Conservation (phyloP, 2,888 invertebrate genomes). For the Nomada hirtipes region DNA sequence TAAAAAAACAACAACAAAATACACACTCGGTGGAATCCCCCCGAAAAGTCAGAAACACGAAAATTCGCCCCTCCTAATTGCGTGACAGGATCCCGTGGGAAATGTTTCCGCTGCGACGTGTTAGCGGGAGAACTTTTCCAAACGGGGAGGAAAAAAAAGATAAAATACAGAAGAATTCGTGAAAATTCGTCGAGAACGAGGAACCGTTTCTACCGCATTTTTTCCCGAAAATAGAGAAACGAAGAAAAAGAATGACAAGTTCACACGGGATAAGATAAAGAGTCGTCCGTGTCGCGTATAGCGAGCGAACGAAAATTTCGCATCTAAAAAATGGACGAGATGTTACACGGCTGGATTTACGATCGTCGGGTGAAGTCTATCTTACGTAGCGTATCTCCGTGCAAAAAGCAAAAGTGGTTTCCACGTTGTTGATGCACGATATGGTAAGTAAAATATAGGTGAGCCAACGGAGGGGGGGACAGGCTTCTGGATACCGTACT, state of each 20-base stretch:
- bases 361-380: constrained; percentile 9
- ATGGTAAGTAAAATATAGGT: constrained; percentile 49
- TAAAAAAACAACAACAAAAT: neutral
- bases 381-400: neutral
- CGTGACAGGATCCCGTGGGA: constrained; percentile 11
- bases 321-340: neutral
- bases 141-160: neutral
- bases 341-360: constrained; percentile 18
- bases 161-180: neutral
- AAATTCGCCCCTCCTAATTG: constrained; percentile 40
- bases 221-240: too few relatives aligned
- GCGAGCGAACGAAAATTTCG: neutral
- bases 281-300: too few relatives aligned
- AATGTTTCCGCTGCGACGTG: constrained; percentile 24
- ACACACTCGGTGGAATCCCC: neutral
- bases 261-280: neutral
- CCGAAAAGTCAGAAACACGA: constrained; percentile 16
- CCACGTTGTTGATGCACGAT: constrained; percentile 47
- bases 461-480: neutral
- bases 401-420: constrained; percentile 33
- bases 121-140: neutral
- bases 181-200: too few relatives aligned
- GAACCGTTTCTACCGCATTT: neutral
- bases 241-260: neutral
- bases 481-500: neutral